Percentiles rank a stretch among this genome's conserved stretches.
phyloP scores from a whole-genome alignment of 2,113 vertebrate genomes.

The Menidia beryllina region DNA sequence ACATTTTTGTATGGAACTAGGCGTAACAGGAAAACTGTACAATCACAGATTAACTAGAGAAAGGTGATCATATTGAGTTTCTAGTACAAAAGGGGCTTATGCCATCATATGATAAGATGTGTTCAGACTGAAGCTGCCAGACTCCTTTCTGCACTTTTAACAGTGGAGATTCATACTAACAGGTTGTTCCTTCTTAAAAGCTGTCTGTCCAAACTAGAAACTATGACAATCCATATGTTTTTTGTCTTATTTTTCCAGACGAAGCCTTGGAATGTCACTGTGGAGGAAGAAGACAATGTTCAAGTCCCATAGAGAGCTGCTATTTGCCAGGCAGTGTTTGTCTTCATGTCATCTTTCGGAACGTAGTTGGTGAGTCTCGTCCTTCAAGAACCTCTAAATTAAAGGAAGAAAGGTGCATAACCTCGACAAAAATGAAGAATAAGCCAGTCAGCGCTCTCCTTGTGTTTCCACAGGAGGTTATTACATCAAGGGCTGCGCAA shows the following conservation, averaged over 20 bases:
- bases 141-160: no score
- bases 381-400: not conserved
- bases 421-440: no score
- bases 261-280: constrained; percentile 28
- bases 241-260: not conserved
- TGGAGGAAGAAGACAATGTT: not conserved
- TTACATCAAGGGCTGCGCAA: constrained; percentile 18
- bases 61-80: no score
- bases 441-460: not conserved
- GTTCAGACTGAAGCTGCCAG: no score
- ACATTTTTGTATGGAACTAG: no score
- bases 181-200: no score
- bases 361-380: not conserved
- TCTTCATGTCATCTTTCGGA: not conserved
- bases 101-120: no score
- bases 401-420: not conserved
- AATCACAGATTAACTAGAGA: no score
- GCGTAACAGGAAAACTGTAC: no score
- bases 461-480: not conserved
- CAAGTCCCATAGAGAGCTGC: constrained; percentile 2
- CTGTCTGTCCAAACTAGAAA: no score
- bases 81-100: no score
- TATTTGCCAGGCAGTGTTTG: not conserved
- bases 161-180: no score
- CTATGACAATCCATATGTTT: not conserved